Evolutionary conservation across 2,888 invertebrate genomes (phyloP), one percentile per base, ranked within the genome.

Genomic region (Drosophila formosana): DNA sequence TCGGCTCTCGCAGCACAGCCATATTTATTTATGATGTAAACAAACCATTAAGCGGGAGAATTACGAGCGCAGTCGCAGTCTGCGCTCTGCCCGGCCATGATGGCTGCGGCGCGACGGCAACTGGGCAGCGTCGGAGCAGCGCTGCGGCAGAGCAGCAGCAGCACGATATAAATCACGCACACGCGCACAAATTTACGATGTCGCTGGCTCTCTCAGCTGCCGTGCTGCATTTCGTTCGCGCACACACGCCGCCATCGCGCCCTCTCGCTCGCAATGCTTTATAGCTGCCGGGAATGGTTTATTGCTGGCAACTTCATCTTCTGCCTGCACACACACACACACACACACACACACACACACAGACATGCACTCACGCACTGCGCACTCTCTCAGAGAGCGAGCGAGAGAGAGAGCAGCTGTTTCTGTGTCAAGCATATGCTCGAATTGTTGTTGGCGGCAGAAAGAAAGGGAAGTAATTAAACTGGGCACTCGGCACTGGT

Each of bases 241-340:
- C 56, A 30, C 30, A 23, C 0, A 5, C 3, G 4, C 3, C 13
- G 49, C 18, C 37, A 37, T 46, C 46, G 49, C 57, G 30, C 64
- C 58, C 13, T 83, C 85, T 88, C 84, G 60, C 75, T 91, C 80
- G 84, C 90, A 83, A 91, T 92, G 90, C 84, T 92, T 92, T 92
- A 92, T 92, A 91, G 90, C 90, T 88, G 89, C 89, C 88, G 79
- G 84, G 86, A 90, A 92, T 92, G 91, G 89, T 92, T 92, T 92
- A 92, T 92, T 89, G 85, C 91, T 80, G 80, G 81, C 85, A 78
- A 73, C 78, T 83, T 86, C 84, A 80, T 78, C 78, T 85, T 73
- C 67, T 55, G 72, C 68, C 74, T 51, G 74, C 75, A 75, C 80
- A 68, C 74, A 74, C 61, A 72, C 74, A 78, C 70, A 55, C 66